phyloP scores from a whole-genome alignment of 2,888 invertebrate species.

The Scaptomyza reducta region DNA sequence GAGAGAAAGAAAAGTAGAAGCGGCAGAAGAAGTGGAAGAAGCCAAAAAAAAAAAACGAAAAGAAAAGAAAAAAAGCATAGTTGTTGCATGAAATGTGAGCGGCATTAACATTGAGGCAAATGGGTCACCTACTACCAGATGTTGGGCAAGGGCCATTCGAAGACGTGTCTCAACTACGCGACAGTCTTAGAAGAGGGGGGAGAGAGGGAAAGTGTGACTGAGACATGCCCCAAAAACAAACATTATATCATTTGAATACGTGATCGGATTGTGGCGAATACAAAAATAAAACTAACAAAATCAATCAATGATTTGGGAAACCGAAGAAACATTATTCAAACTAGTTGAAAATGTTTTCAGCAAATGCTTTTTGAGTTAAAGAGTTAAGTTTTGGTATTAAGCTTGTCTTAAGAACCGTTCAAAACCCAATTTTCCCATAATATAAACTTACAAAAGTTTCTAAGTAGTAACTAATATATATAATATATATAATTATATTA shows the following conservation, averaged over 20 bases:
- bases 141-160: conserved; percentile 68
- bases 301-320: background rate
- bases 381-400: too few species aligned
- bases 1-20: background rate
- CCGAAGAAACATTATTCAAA: too few species aligned
- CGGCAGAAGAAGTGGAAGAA: conserved; percentile 2
- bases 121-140: conserved; percentile 57
- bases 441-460: too few species aligned
- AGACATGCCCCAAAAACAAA: conserved; percentile 35
- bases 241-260: conserved; percentile 41
- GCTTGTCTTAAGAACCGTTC: too few species aligned
- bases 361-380: too few species aligned
- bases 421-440: too few species aligned
- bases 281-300: background rate
- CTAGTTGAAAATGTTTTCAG: too few species aligned
- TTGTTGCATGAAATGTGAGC: conserved; percentile 61
- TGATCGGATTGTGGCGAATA: conserved; percentile 15
- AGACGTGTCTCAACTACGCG: conserved; percentile 65
- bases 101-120: conserved; percentile 69
- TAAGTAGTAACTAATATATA: too few species aligned
- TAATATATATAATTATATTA: too few species aligned
- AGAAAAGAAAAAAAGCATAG: background rate
- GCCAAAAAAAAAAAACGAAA: conserved; percentile 14
- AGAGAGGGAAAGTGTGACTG: background rate
- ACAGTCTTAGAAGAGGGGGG: background rate